Conservation (phyloP, 1,140 invertebrate species). For the Luehdorfia chinensis region DNA sequence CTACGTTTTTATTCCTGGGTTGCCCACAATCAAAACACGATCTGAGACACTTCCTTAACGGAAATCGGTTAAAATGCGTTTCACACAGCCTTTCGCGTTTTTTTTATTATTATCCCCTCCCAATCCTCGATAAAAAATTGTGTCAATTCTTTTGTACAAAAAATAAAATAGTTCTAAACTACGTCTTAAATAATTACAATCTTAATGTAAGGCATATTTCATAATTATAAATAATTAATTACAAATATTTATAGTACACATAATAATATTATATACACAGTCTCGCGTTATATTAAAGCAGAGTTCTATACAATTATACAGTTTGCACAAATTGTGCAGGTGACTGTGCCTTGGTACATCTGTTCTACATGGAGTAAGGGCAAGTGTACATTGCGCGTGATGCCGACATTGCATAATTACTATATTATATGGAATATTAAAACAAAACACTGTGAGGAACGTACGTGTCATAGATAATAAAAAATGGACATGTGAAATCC, state of each 20-base stretch:
- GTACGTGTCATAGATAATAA: no score
- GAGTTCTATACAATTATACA: constrained; percentile 50
- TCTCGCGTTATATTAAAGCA: constrained; percentile 63
- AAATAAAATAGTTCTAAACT: constrained; percentile 35
- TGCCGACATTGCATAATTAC: not conserved
- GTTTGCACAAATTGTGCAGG: constrained; percentile 40
- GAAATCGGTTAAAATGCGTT: constrained; percentile 46
- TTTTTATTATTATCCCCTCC: constrained; percentile 15
- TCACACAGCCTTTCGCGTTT: constrained; percentile 50
- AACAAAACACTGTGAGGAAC: no score
- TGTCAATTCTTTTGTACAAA: constrained; percentile 64
- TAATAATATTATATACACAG: constrained; percentile 59
- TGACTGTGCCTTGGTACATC: constrained; percentile 43
- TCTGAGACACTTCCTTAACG: constrained; percentile 19
- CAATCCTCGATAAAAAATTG: constrained; percentile 39
- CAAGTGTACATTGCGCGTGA: not conserved
- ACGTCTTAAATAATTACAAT: constrained; percentile 53
- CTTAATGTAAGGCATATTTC: constrained; percentile 64
- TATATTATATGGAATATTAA: no score
- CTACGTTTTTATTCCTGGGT: constrained; percentile 28
- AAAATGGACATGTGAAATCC: no score
- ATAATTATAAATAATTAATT: constrained; percentile 69
- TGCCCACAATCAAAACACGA: constrained; percentile 28
- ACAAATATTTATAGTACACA: constrained; percentile 65
- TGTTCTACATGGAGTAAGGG: not conserved